phyloP scores from a whole-genome alignment of 2,797 vertebrate genomes.

The Sarcoramphus papa region DNA sequence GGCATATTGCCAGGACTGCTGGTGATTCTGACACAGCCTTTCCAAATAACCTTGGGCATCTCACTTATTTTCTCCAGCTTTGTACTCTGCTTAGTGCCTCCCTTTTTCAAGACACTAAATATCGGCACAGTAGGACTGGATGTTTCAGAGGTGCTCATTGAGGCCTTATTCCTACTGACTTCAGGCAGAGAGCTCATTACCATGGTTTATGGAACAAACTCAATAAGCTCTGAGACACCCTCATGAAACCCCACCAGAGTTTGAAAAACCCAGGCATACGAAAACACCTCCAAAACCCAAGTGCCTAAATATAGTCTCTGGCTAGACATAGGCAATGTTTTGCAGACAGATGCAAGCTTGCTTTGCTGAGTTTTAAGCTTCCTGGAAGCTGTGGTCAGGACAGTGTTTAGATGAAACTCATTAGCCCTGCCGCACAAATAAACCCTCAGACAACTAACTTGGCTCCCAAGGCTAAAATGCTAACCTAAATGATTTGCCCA shows the following conservation, averaged over 20 bases:
- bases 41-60: background rate
- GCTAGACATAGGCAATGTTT: background rate
- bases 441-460: background rate
- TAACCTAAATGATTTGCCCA: background rate
- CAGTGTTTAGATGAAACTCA: background rate
- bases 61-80: background rate
- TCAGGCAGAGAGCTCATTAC: background rate
- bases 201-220: background rate
- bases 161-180: background rate
- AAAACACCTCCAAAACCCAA: background rate
- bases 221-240: background rate
- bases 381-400: constrained; percentile 27
- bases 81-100: background rate
- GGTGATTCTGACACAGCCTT: background rate
- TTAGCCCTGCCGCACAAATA: background rate
- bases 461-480: background rate
- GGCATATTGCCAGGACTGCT: background rate
- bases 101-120: background rate
- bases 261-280: background rate
- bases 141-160: background rate
- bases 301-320: background rate
- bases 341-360: constrained; percentile 9
- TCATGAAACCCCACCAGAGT: background rate
- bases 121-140: background rate
- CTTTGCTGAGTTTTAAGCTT: constrained; percentile 9